A percentile compares a stretch with the other conserved stretches of the same genome.
Evolutionary conservation across 2,113 vertebrate genomes (phyloP).

Genomic region (Tylochromis polylepis): DNA sequence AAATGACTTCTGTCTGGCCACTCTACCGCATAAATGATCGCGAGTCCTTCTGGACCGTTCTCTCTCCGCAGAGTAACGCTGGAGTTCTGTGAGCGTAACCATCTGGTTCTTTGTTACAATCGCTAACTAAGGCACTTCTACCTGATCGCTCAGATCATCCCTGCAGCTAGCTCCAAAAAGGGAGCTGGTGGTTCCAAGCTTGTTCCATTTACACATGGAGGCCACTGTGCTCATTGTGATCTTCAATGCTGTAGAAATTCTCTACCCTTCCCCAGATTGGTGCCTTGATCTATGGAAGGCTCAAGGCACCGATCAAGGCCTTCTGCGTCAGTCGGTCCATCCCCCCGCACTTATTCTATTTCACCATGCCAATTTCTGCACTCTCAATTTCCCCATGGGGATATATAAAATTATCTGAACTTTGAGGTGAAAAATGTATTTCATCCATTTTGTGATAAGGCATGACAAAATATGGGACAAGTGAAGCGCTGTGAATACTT

Average conservation of each 20-base stretch:
- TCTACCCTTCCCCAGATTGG: background rate
- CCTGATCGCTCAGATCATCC: background rate
- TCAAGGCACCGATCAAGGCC: background rate
- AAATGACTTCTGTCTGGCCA: background rate
- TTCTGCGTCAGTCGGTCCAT: rapidly evolving
- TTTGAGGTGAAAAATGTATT: background rate
- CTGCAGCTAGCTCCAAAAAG: background rate
- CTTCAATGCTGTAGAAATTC: rapidly evolving
- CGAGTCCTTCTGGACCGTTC: background rate
- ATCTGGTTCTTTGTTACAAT: background rate
- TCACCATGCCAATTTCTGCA: background rate
- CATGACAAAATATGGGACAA: background rate
- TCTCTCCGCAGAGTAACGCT: background rate
- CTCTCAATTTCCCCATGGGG: rapidly evolving
- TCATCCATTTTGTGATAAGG: background rate
- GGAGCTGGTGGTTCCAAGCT: background rate
- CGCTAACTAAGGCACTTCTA: background rate
- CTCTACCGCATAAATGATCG: background rate
- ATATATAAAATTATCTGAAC: rapidly evolving
- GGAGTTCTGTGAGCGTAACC: background rate
- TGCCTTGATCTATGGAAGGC: background rate
- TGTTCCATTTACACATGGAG: background rate
- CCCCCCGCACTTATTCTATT: background rate
- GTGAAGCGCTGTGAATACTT: background rate
- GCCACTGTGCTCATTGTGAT: background rate